A percentile compares a stretch with the other conserved stretches of the same genome.
Conservation (phyloP, 1,140 invertebrate species). For the Vanessa atalanta region DNA sequence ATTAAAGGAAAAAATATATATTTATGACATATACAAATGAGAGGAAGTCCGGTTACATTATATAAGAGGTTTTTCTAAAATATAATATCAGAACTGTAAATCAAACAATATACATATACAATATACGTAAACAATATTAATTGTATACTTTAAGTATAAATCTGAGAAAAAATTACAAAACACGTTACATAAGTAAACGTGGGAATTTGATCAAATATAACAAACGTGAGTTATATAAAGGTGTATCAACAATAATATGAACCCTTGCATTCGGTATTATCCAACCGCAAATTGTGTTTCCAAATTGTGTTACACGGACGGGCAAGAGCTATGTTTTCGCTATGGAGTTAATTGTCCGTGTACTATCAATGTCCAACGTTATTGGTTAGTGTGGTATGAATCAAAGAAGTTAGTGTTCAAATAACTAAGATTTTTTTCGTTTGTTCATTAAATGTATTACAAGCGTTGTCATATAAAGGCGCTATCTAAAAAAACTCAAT, state of each 20-base stretch:
- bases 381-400: not conserved
- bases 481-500: too few relatives aligned
- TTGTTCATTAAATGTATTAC: not conserved
- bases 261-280: slow-evolving; percentile 13
- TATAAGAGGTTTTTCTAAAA: too few relatives aligned
- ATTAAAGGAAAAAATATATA: too few relatives aligned
- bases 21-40: too few relatives aligned
- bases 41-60: too few relatives aligned
- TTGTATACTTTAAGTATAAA: too few relatives aligned
- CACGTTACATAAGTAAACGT: too few relatives aligned
- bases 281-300: slow-evolving; percentile 25
- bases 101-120: too few relatives aligned
- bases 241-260: slow-evolving; percentile 8
- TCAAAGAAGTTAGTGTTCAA: not conserved
- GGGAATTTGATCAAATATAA: not conserved
- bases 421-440: not conserved
- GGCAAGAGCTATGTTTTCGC: slow-evolving; percentile 8
- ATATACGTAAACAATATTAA: too few relatives aligned
- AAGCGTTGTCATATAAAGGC: too few relatives aligned
- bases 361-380: slow-evolving; percentile 3
- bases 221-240: slow-evolving; percentile 4
- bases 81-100: too few relatives aligned
- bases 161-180: too few relatives aligned
- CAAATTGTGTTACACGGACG: slow-evolving; percentile 15
- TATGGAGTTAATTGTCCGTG: slow-evolving; percentile 1